phyloP scores from a whole-genome alignment of 1,140 invertebrate species.

The Calliopsis andreniformis region DNA sequence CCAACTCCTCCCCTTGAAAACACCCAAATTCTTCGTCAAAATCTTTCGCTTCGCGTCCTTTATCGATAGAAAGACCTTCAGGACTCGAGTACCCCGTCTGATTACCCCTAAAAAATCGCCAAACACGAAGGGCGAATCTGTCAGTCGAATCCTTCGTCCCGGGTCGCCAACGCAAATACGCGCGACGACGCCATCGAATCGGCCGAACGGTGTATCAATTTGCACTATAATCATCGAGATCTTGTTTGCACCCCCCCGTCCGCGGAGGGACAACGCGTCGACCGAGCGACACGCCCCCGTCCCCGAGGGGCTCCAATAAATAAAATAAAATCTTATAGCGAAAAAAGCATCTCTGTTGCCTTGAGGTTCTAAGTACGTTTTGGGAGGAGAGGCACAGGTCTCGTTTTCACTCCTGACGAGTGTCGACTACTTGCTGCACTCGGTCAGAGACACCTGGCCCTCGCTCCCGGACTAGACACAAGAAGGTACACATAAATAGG shows the following conservation, averaged over 20 bases:
- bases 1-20: too few species aligned
- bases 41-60: too few species aligned
- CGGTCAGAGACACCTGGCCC: constrained; percentile 29
- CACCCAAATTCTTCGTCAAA: too few species aligned
- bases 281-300: neutral
- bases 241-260: constrained; percentile 23
- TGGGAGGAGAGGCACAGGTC: neutral
- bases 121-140: constrained; percentile 31
- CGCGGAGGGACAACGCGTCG: neutral
- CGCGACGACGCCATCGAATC: constrained; percentile 11
- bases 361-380: constrained; percentile 36
- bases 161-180: constrained; percentile 6
- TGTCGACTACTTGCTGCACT: neutral
- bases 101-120: neutral
- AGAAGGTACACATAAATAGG: constrained; percentile 77
- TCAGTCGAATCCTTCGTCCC: constrained; percentile 18
- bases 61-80: too few species aligned
- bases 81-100: neutral
- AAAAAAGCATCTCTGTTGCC: constrained; percentile 43
- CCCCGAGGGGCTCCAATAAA: constrained; percentile 50
- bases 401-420: neutral
- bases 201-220: constrained; percentile 42
- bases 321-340: constrained; percentile 57
- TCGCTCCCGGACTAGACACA: constrained; percentile 78
- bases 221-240: constrained; percentile 63